phyloP scores from a whole-genome alignment of 2,888 invertebrate species.

The Eilema depressum region DNA sequence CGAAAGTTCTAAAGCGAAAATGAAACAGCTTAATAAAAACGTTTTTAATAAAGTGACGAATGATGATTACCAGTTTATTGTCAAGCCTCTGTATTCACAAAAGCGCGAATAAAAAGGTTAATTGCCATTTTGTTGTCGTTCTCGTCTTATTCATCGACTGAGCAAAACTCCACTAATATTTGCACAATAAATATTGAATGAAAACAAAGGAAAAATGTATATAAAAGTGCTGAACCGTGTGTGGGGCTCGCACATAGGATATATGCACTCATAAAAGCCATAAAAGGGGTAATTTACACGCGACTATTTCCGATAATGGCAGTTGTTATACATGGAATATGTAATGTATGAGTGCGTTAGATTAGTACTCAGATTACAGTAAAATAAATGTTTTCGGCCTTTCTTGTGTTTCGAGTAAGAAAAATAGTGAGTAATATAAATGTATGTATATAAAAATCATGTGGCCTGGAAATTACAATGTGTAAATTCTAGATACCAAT shows the following conservation, averaged over 20 bases:
- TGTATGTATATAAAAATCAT: background rate
- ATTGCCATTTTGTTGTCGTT: constrained; percentile 29
- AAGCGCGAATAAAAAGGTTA: constrained; percentile 24
- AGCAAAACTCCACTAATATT: constrained; percentile 8
- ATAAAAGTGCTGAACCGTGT: constrained; percentile 29
- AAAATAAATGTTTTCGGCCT: background rate
- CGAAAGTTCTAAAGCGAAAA: background rate
- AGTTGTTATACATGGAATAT: constrained; percentile 30
- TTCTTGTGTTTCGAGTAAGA: background rate
- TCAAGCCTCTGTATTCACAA: constrained; percentile 26
- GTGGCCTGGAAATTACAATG: background rate
- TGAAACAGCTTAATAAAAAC: constrained; percentile 9
- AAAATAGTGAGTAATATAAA: background rate
- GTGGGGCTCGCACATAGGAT: constrained; percentile 10
- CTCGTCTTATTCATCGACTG: constrained; percentile 11
- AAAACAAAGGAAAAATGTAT: constrained; percentile 14
- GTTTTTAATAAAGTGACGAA: constrained; percentile 26
- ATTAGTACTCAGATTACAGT: background rate
- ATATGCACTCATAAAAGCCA: constrained; percentile 34
- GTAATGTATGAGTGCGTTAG: background rate
- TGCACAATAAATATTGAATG: constrained; percentile 16
- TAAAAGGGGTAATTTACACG: constrained; percentile 42
- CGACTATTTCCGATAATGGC: constrained; percentile 36
- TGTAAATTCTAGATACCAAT: background rate
- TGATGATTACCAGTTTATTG: constrained; percentile 24